These are phyloP conservation scores for Pseudolycoriella hygida DNA, from an alignment of 2,888 invertebrate species.

Conservation along the genomic window DNA sequence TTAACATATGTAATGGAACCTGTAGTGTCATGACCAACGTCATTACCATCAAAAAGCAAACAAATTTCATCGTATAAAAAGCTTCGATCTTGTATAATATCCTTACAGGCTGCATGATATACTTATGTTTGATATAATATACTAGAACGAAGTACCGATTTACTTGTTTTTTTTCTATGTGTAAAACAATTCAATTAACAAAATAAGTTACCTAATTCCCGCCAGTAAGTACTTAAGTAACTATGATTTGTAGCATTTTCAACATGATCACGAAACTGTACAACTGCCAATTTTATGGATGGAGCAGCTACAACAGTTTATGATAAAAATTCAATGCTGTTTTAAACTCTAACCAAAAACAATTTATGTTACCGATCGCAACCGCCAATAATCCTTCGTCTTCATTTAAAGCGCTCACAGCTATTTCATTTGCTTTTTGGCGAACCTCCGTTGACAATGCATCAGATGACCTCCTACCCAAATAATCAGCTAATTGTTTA, in stretches of 20 bases:
- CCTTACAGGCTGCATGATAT: no score
- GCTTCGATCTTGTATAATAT: no score
- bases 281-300: slow-evolving; percentile 27
- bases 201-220: slow-evolving; percentile 18
- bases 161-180: no score
- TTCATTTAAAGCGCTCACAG: slow-evolving; percentile 25
- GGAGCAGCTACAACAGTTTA: slow-evolving; percentile 21
- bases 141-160: no score
- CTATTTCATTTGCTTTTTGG: slow-evolving; percentile 24
- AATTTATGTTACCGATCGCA: slow-evolving; percentile 14
- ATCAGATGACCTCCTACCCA: slow-evolving; percentile 17
- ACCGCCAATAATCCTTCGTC: slow-evolving; percentile 28
- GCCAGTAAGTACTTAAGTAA: slow-evolving; percentile 28
- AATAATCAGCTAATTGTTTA: slow-evolving; percentile 25
- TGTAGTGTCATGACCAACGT: no score
- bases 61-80: no score
- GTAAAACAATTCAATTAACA: no score
- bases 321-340: no score
- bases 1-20: no score
- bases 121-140: no score
- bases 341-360: no score
- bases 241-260: slow-evolving; percentile 27
- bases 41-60: no score
- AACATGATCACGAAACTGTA: slow-evolving; percentile 25
- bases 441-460: slow-evolving; percentile 20